Percentiles rank a stretch among this genome's conserved stretches.
Conservation (phyloP, 2,113 vertebrate genomes). For the Buteo buteo region DNA sequence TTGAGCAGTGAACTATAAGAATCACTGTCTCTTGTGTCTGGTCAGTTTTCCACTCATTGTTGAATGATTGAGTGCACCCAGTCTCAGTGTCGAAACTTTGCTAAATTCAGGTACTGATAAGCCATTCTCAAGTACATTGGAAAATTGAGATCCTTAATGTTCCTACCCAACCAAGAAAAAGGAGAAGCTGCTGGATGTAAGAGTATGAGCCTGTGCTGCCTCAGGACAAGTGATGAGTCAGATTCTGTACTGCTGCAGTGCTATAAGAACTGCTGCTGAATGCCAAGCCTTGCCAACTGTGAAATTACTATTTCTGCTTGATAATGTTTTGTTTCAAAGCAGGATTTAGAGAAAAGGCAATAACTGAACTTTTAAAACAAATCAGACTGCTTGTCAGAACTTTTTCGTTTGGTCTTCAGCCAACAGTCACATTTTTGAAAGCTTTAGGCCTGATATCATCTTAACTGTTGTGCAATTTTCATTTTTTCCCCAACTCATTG, state of each 20-base stretch:
- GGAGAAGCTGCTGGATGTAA: neutral
- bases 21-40: neutral
- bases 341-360: slow-evolving; percentile 22
- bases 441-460: neutral
- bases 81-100: neutral
- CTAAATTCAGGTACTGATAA: neutral
- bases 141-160: neutral
- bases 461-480: neutral
- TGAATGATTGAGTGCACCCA: neutral
- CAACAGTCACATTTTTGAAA: neutral
- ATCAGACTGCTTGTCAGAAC: neutral
- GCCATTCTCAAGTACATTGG: neutral
- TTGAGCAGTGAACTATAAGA: neutral
- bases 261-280: neutral
- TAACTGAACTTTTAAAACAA: slow-evolving; percentile 26
- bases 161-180: neutral
- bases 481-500: neutral
- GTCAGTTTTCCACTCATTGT: neutral
- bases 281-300: slow-evolving; percentile 53
- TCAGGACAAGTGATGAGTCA: neutral
- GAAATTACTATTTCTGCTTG: slow-evolving; percentile 64
- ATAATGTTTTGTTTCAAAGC: slow-evolving; percentile 24
- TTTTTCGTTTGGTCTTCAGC: slow-evolving; percentile 30
- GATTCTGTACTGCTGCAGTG: neutral
- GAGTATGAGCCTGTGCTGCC: neutral